Evolutionary conservation across 2,113 vertebrate genomes (phyloP).

Genomic region (Trematocara variabile): DNA sequence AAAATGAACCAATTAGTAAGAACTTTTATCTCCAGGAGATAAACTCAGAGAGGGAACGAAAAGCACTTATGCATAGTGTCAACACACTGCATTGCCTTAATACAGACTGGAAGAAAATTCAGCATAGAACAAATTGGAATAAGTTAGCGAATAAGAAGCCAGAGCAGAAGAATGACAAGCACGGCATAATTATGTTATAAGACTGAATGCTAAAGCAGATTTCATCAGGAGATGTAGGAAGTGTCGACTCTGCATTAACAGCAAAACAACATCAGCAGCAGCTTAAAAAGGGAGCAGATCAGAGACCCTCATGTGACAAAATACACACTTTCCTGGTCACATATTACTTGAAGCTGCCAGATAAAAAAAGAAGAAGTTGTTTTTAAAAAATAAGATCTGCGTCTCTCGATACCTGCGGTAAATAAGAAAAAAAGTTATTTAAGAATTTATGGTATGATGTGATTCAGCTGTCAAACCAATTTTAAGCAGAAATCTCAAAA

Average conservation of each 20-base stretch:
- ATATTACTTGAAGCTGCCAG: background rate
- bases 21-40: background rate
- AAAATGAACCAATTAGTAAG: background rate
- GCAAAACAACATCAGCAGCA: background rate
- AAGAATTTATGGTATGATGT: background rate
- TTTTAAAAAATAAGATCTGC: background rate
- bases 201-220: background rate
- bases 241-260: background rate
- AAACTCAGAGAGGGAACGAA: background rate
- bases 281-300: background rate
- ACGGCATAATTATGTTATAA: background rate
- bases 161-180: background rate
- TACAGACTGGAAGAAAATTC: background rate
- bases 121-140: background rate
- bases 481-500: background rate
- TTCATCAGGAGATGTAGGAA: background rate
- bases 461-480: slow-evolving; percentile 2
- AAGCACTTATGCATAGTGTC: background rate
- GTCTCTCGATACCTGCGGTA: background rate
- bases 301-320: background rate
- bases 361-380: background rate
- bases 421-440: background rate
- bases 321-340: background rate
- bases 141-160: background rate
- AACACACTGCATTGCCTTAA: background rate